Base-by-base conservation (phyloP, 2,888 invertebrate species). In the Drosophila falleni region DNA sequence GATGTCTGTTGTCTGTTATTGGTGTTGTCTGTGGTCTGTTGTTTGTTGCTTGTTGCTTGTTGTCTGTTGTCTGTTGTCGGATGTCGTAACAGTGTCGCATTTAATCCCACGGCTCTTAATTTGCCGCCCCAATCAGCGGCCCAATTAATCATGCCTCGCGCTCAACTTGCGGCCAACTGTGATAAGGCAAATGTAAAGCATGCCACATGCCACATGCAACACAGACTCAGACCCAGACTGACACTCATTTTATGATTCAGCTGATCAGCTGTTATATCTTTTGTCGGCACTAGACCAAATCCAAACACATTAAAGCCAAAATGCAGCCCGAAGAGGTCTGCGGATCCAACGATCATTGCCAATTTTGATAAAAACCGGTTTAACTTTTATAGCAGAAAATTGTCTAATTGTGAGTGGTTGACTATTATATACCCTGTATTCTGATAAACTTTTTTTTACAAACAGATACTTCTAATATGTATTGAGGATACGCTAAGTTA, bases 111-210 rank as follows among this genome's bases (percentile, higher is more conserved):
- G 37, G 53, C 67, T 67, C 56, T 47, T 15, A 61, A 56, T 62
- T 54, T 33, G 61, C 63, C 26, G 54, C 46, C 50, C 49, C 64
- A 75, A 73, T 77, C 73, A 70, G 61, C 55, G 46, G 35, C 51
- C 63, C 67, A 78, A 77, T 77, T 61, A 74, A 77, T 74, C 78
- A 70, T 44, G 47, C 16, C 56, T 9, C 49, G 51, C 47, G 15
- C 29, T 19, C 44, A 9, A 44, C 53, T 58, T 49, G 68, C 55
- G 50, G 44, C 53, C 23, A 23, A 23, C 29, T 44, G 29, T 50
- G 72, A 71, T 63, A 70, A 59, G 63, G 16, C 16, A 41, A 47
- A 55, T 37, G 46, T 37, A 35, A 58, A 46, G 47, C 37, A 44
- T 10, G 56, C 19, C 39, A 29, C 44, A 64, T 16, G 16, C 29